Base-by-base conservation (phyloP, 92 coral and sea anemone species). In the Pocillopora grandis region DNA sequence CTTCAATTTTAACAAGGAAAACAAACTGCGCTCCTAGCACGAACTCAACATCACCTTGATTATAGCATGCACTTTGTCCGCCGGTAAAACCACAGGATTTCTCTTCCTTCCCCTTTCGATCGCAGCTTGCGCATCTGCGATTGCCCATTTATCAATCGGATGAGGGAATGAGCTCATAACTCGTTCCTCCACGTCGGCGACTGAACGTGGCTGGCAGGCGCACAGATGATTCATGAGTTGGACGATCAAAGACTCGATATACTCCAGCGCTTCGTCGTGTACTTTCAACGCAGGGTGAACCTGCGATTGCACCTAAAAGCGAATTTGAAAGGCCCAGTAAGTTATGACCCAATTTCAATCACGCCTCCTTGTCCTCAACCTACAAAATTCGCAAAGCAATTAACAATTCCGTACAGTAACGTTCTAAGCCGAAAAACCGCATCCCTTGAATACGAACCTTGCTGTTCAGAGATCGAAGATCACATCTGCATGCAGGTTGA, bases 111-210 rank as follows among this genome's bases (percentile, higher is more conserved):
- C 99, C 74, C 92, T 94, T 49, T 90, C 99, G 71, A 94, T 86
- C 71, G 99, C 98, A 27, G 90, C 88, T 71, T 92, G 98, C 3
- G 98, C 99, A 58, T 96, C 99, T 57, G 89, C 91, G 35, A 92
- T 90, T 75, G 98, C 95, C 99, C 99, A 96, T 89, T 92, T 93
- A 75, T 96, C 98, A 85, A 96, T 96, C 56, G 99, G 98, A 72
- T 90, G 92, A 19, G 99, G 99, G 59, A 96, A 94, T 2, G 99
- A 94, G 70, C 89, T 96, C 48, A 56, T 89, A 52, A 96, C 99
- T 80, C 98, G 90, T 56, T 94, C 99, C 68, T 96, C 99, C 12
- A 96, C 95, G 77, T 96, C 99, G 23, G 75, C 83, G 21, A 94
- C 91, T 21, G 94, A 81, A 49, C 92, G 98, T 33, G 99, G 99